A percentile compares a stretch with the other conserved stretches of the same genome.
Evolutionary conservation across 1,140 invertebrate species (phyloP).

Genomic region (Brachionus paranguensis): DNA sequence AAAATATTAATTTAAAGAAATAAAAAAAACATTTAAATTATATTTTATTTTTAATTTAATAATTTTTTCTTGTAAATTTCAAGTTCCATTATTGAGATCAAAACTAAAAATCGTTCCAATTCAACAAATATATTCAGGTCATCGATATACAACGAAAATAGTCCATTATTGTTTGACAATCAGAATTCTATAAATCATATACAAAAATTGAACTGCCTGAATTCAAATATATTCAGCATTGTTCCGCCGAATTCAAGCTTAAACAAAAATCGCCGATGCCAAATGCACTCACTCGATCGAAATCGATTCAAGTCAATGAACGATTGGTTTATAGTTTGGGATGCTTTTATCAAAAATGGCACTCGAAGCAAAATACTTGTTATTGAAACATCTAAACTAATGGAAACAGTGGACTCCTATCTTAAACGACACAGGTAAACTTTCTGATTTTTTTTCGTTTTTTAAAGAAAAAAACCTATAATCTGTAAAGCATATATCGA

Average conservation of each 20-base stretch:
- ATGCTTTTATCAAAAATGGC: conserved; percentile 74
- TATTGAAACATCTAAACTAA: conserved; percentile 72
- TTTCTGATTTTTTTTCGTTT: neutral
- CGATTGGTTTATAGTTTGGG: conserved; percentile 62
- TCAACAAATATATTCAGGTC: neutral
- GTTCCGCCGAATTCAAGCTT: neutral
- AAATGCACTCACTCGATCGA: conserved; percentile 21
- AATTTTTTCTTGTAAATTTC: neutral
- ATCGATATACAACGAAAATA: neutral
- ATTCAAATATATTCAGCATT: neutral
- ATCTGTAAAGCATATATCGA: too few relatives aligned
- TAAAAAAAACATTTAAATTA: too few relatives aligned
- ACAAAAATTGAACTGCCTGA: neutral
- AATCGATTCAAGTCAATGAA: conserved; percentile 17
- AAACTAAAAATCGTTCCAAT: neutral
- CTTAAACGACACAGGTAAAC: conserved; percentile 72
- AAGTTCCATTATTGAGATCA: neutral
- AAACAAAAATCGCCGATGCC: conserved; percentile 31
- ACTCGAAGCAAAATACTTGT: conserved; percentile 72
- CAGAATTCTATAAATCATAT: neutral
- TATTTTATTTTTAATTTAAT: too few relatives aligned
- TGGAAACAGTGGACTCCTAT: conserved; percentile 77
- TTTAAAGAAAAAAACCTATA: too few relatives aligned
- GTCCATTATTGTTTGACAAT: neutral
- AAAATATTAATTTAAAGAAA: too few relatives aligned